Evolutionary conservation across 2,797 vertebrate species (phyloP).

Genomic region (Chaenodraco wilsoni): DNA sequence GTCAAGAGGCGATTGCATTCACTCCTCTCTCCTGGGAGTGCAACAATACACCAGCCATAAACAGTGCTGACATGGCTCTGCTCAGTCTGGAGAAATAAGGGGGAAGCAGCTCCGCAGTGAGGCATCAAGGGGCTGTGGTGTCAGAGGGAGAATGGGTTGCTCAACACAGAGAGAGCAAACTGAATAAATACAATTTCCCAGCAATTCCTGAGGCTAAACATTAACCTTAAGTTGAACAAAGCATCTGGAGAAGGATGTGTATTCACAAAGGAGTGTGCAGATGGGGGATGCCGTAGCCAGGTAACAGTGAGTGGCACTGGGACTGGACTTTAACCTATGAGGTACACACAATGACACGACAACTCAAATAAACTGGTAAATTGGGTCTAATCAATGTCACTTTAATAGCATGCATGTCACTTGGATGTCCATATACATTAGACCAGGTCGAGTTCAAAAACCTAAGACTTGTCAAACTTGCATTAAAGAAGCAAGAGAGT

Average conservation of each 20-base stretch:
- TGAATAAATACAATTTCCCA: neutral
- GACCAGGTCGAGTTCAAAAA: no score
- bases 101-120: constrained; percentile 27
- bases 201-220: neutral
- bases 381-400: neutral
- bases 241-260: neutral
- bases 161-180: neutral
- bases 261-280: neutral
- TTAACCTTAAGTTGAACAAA: neutral
- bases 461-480: no score
- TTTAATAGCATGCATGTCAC: neutral
- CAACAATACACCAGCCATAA: constrained; percentile 45
- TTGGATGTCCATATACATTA: no score
- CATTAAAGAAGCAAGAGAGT: neutral
- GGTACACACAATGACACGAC: neutral
- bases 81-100: constrained; percentile 37
- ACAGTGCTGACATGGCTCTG: constrained; percentile 64
- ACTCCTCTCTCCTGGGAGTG: constrained; percentile 31
- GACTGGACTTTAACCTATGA: neutral
- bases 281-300: neutral
- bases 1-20: constrained; percentile 16
- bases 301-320: neutral
- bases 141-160: constrained; percentile 2
- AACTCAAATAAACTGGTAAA: neutral
- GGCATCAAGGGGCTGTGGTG: constrained; percentile 15